phyloP scores from a whole-genome alignment of 1,140 invertebrate genomes.

The Tetraneura akinire region DNA sequence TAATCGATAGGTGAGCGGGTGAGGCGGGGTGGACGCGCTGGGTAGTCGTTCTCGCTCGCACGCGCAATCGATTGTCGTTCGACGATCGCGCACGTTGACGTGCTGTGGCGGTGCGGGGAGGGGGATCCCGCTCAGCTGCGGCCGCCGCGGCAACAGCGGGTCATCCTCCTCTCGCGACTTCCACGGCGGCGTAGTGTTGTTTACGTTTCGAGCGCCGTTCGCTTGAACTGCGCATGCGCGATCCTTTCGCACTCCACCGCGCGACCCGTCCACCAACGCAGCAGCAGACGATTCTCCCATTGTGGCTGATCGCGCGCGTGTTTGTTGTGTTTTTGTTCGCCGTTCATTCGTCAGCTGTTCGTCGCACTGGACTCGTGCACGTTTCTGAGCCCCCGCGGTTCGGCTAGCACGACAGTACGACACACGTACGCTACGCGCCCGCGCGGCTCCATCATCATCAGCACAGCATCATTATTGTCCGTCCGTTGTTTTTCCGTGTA shows the following conservation, averaged over 20 bases:
- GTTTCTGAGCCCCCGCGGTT: neutral
- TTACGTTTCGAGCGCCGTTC: conserved; percentile 28
- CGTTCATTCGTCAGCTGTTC: conserved; percentile 38
- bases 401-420: no score
- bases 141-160: conserved; percentile 22
- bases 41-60: neutral
- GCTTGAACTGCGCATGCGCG: neutral
- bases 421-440: neutral
- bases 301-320: neutral
- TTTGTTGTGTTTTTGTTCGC: conserved; percentile 23
- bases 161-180: conserved; percentile 8
- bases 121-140: neutral
- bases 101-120: neutral
- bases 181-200: conserved; percentile 10
- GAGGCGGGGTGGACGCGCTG: neutral
- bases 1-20: conserved; percentile 6
- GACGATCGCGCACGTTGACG: neutral
- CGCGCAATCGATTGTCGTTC: conserved; percentile 12
- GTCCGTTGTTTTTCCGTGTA: neutral
- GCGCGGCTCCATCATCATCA: neutral
- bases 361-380: neutral
- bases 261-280: no score
- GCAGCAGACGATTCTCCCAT: conserved; percentile 28
- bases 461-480: no score
- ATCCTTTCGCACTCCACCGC: neutral